Conservation (phyloP, 1,140 invertebrate species). For the Bombus soroeensis region DNA sequence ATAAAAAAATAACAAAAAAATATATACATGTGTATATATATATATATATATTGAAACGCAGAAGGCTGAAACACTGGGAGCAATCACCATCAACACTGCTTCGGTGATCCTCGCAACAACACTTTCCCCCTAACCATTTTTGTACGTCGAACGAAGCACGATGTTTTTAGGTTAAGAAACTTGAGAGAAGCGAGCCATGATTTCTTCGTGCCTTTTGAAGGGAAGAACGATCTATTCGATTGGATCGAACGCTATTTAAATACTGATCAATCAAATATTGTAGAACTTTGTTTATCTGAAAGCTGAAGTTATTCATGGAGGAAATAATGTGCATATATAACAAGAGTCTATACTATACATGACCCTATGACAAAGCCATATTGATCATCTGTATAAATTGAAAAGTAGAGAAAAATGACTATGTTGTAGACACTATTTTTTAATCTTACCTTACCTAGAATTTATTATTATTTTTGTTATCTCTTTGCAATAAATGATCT, state of each 20-base stretch:
- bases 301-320: background rate
- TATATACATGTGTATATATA: background rate
- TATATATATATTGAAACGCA: conserved; percentile 11
- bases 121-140: conserved; percentile 25
- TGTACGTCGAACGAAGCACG: conserved; percentile 18
- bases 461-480: too few relatives aligned
- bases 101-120: conserved; percentile 16
- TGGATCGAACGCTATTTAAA: conserved; percentile 14
- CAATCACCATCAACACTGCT: conserved; percentile 7
- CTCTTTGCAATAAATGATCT: too few relatives aligned
- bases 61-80: conserved; percentile 33
- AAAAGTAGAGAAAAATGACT: too few relatives aligned
- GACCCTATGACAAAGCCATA: too few relatives aligned
- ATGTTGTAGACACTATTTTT: too few relatives aligned
- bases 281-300: background rate
- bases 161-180: conserved; percentile 41
- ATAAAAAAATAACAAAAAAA: background rate
- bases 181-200: conserved; percentile 41
- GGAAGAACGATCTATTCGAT: conserved; percentile 56
- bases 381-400: too few relatives aligned
- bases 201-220: conserved; percentile 65
- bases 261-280: conserved; percentile 41
- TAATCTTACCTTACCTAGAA: too few relatives aligned
- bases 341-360: background rate
- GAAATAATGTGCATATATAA: background rate